These are phyloP conservation scores for Ptychadena robeensis DNA, from an alignment of 2,797 vertebrate genomes.

Conservation along the genomic window DNA sequence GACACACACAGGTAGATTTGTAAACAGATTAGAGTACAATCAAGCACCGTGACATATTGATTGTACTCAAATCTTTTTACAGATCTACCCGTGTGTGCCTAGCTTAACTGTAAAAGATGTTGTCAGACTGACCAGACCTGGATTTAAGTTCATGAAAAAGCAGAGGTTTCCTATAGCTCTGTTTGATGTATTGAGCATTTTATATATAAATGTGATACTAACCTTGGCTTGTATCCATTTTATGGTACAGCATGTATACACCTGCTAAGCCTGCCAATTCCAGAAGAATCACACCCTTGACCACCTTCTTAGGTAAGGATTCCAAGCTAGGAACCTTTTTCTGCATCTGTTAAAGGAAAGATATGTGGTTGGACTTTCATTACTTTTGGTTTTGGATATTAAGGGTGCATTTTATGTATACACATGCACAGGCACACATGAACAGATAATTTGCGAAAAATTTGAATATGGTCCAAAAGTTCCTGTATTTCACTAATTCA, in stretches of 20 bases:
- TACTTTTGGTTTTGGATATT: too few species aligned
- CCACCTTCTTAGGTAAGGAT: conserved; percentile 63
- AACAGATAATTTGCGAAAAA: too few species aligned
- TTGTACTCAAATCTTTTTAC: neutral
- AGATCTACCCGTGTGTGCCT: neutral
- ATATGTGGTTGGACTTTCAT: neutral
- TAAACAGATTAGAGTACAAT: neutral
- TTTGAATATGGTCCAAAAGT: too few species aligned
- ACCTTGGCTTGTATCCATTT: conserved; percentile 71
- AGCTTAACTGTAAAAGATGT: neutral
- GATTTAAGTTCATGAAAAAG: too few species aligned
- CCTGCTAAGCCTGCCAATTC: conserved; percentile 66
- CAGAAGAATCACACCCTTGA: conserved; percentile 65
- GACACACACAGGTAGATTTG: neutral
- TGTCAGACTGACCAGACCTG: neutral
- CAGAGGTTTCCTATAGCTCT: neutral
- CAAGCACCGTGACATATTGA: neutral
- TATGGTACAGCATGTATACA: conserved; percentile 66
- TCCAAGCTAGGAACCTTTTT: conserved; percentile 44
- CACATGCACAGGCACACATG: too few species aligned
- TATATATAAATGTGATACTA: neutral
- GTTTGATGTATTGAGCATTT: neutral
- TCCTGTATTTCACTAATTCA: too few species aligned
- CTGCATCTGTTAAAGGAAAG: conserved; percentile 5
- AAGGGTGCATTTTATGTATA: too few species aligned